Base-by-base conservation (phyloP, 1,140 invertebrate genomes). In the Cherax destructor region DNA sequence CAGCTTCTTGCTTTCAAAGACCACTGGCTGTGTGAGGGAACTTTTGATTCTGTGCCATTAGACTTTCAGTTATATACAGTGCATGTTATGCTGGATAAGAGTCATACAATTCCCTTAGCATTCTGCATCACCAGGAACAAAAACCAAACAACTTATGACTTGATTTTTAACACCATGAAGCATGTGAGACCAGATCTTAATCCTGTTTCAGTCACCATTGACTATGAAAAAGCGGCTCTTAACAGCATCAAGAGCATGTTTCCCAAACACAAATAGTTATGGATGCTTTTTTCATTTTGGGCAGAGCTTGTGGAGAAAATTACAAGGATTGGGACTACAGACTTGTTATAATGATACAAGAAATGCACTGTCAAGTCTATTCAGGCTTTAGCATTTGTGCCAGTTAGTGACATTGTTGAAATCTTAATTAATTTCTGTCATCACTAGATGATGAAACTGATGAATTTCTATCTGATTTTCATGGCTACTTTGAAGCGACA, bases 261-360 rank as follows among this genome's bases (percentile, higher is more conserved):
- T 61, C 56, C 56, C 30, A 59, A 59, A 59, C 56, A 59, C 56
- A 59, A 59, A 3, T 61, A 61, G 4, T 1, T 30, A 61, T 69
- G 30, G 30, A 41, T 30, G 21, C 7, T 86, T 86, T 86, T 74
- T 76, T 41, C 83, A 52, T 87, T 87, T 87, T 59, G 56, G 76
- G 50, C 86, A 59, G 61, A 13, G 86, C 11, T 87, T 78, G 76
- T 87, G 86, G 74, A 87, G 77, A 79, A 16, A 87, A 50, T 94
- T 93, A 88, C 49, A 79, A n/a, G 56, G 50, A 4, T 87, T 80
- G 1, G 47, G 50, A 79, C 86, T 79, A 79, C 86, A 79, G 69
- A 61, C 86, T 78, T 80, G 50, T 5, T 80, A 87, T 87, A 80
- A 87, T 87, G 83, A 86, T 24, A 47, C 65, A 76, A 86, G 24